Evolutionary conservation across 2,113 vertebrate species (phyloP).

Genomic region (Haemorhous mexicanus): DNA sequence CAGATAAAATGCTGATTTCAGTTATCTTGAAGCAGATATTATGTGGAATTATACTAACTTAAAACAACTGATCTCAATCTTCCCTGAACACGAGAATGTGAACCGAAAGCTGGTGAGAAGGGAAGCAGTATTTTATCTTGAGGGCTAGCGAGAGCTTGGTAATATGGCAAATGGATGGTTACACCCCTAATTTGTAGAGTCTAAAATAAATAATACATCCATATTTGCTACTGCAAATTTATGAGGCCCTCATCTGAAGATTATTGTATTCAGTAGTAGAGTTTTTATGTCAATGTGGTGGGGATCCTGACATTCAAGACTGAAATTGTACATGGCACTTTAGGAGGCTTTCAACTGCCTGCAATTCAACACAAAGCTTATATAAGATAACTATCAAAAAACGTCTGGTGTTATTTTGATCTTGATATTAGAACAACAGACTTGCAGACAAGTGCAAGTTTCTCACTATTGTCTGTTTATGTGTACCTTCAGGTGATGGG

Average conservation of each 20-base stretch:
- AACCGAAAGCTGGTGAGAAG: background rate
- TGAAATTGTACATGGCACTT: background rate
- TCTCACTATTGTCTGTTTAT: background rate
- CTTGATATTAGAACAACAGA: background rate
- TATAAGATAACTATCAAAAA: background rate
- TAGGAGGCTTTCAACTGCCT: background rate
- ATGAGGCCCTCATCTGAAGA: background rate
- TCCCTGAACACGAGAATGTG: background rate
- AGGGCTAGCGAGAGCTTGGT: background rate
- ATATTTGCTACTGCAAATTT: background rate
- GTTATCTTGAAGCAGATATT: background rate
- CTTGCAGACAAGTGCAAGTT: background rate
- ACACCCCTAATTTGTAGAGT: background rate
- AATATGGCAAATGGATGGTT: background rate
- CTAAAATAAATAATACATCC: background rate
- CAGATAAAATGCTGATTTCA: background rate
- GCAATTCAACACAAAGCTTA: background rate
- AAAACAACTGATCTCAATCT: background rate
- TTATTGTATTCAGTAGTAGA: background rate
- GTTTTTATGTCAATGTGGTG: background rate
- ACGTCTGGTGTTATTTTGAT: background rate
- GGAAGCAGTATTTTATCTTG: background rate
- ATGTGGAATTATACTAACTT: background rate
- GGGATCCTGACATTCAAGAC: background rate
- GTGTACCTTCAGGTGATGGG: slow-evolving; percentile 70